Evolutionary conservation across 2,113 vertebrate species (phyloP), one percentile per base, ranked within the genome.

Genomic region (Pollimyrus isidori): DNA sequence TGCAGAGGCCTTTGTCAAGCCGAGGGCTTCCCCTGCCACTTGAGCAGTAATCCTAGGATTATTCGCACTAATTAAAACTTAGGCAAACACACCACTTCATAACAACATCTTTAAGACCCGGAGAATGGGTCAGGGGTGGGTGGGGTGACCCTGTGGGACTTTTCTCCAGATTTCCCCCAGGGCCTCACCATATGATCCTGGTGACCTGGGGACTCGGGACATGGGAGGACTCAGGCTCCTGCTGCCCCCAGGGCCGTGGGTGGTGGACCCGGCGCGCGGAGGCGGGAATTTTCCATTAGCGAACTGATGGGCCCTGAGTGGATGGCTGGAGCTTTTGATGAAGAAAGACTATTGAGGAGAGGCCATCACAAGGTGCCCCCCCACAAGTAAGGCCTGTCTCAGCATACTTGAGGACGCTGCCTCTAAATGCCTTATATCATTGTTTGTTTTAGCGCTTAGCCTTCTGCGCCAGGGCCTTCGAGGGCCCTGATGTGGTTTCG

Each of bases 1-100:
- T 65, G 58, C 58, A 65, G 58, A 39, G 30, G 53, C 35, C 30
- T 62, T 13, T 62, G 52, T 62, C 21, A 1, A 62, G 30, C 53
- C 19, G 17, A 58, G 52, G 52, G 53, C 86, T 86, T 62, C 90
- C 93, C 88, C 82, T 90, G 89, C 92, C 88, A 88, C 94, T 89
- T 93, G 92, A 92, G 93, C 96, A 96, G 97, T 97, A 97, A 97
- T 98, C 97, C 94, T 94, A 94, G 96, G 96, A 97, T 96, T 96
- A 97, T 96, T 95, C 95, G 95, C 95, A 93, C 96, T 98, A 98
- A 98, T 98, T 99, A 98, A 98, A 98, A 97, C 97, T 96, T 97
- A 95, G 95, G 95, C 97, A 97, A 97, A 97, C 97, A 97, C 93
- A 91, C 96, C 95, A 94, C 95, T 96, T 95, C n/a, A 93, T 93